Base-by-base conservation (phyloP, 2,797 vertebrate species). In the Acipenser transmontanus region DNA sequence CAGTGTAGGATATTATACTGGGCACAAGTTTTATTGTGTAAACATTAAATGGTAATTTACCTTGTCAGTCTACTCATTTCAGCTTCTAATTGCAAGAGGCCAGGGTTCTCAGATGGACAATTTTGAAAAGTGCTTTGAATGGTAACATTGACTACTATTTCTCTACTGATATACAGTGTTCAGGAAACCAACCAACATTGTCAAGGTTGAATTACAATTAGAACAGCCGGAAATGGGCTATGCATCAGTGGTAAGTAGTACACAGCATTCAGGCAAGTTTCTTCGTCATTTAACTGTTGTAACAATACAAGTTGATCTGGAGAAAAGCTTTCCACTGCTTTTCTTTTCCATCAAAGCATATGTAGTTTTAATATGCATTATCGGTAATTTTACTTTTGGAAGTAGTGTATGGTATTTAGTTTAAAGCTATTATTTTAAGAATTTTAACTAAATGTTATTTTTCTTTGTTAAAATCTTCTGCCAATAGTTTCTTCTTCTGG, bases 1-100 rank as follows among this genome's bases (percentile, higher is more conserved):
- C 88, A 88, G 82, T 77, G 81, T 84, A 88, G 88, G 91, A 89
- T 92, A 93, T 93, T 91, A 87, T 88, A 90, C 82, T 71, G 83
- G 87, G 86, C 88, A 93, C 86, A 84, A 66, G 71, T 88, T 87
- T 89, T 91, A 84, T 91, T 91, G 85, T 87, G 87, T 92, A 95
- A 95, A 94, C 84, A 92, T 78, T 78, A 76, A 85, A 84, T 81
- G 79, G 81, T 88, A 88, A 91, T 93, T 92, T 91, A 83, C 77
- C 71, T 73, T 83, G 84, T 85, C 81, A 82, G 71, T 85, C 77
- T 81, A 83, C 81, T 80, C 71, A 59, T 76, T 83, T 76, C 77
- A 81, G 82, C 80, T 81, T 84, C 87, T 84, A 84, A 85, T 82
- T 76, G 77, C 77, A 72, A 78, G 75, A 78, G 66, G 56, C 66